phyloP scores from a whole-genome alignment of 2,113 vertebrate species.

The Herpetotheres cachinnans region DNA sequence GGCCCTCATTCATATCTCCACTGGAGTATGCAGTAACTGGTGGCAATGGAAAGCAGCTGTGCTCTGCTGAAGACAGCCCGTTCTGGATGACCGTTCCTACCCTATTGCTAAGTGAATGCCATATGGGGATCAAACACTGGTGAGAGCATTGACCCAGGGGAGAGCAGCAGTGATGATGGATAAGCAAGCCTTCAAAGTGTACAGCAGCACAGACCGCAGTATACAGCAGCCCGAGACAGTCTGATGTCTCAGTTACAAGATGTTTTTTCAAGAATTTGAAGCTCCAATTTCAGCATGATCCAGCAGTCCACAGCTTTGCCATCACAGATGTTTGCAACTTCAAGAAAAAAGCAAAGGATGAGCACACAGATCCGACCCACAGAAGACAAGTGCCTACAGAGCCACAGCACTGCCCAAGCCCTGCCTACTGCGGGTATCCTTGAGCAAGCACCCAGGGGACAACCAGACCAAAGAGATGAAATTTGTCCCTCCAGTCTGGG shows the following conservation, averaged over 20 bases:
- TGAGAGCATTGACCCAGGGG: not conserved
- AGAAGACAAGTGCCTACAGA: not conserved
- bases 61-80: not conserved
- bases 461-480: not conserved
- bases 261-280: not conserved
- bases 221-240: not conserved
- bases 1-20: fast-evolving
- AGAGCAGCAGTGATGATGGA: not conserved
- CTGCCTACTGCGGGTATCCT: not conserved
- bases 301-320: not conserved
- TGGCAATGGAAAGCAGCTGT: not conserved
- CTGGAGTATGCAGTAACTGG: not conserved
- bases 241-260: not conserved
- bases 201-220: not conserved
- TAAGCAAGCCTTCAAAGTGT: not conserved
- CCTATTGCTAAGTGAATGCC: not conserved
- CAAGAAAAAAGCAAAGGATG: not conserved
- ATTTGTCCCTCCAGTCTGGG: not conserved
- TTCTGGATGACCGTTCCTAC: not conserved
- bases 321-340: not conserved
- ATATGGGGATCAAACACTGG: not conserved
- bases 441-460: not conserved
- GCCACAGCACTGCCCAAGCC: not conserved
- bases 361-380: not conserved
- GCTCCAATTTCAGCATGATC: not conserved